Conservation (phyloP, 1,140 invertebrate genomes). For the Trissolcus basalis region DNA sequence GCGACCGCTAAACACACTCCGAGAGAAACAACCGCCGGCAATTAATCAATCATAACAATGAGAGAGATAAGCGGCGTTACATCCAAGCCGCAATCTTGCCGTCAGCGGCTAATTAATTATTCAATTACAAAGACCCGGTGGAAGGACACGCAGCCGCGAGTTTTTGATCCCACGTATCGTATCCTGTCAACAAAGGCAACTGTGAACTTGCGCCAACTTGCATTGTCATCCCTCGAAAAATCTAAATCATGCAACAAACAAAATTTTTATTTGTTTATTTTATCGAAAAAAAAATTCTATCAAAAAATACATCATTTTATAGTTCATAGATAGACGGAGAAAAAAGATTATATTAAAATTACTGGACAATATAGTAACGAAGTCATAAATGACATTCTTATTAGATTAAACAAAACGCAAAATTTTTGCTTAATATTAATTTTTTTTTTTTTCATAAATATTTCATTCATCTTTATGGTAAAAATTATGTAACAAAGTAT, state of each 20-base stretch:
- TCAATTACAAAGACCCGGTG: conserved; percentile 10
- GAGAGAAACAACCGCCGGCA: conserved; percentile 21
- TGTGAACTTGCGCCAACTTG: conserved; percentile 4
- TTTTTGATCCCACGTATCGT: conserved; percentile 3
- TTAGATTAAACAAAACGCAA: no score
- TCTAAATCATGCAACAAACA: not conserved
- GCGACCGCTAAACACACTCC: conserved; percentile 3
- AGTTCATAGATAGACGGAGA: no score
- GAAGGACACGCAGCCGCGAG: conserved; percentile 6
- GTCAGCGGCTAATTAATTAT: conserved; percentile 31
- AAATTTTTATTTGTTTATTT: no score
- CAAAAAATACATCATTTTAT: no score
- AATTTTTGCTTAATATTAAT: no score
- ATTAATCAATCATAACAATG: conserved; percentile 48
- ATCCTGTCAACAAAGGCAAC: not conserved
- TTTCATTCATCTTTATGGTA: no score
- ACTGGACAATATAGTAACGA: no score
- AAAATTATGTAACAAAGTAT: no score
- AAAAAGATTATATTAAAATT: no score
- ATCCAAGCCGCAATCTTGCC: conserved; percentile 20
- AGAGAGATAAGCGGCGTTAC: conserved; percentile 13
- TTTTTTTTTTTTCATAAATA: no score
- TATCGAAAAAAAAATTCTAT: no score
- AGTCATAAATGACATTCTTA: no score
- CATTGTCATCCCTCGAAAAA: not conserved